These are phyloP conservation scores for Sweltsa coloradensis DNA, from an alignment of 1,140 invertebrate genomes.

Conservation along the genomic window DNA sequence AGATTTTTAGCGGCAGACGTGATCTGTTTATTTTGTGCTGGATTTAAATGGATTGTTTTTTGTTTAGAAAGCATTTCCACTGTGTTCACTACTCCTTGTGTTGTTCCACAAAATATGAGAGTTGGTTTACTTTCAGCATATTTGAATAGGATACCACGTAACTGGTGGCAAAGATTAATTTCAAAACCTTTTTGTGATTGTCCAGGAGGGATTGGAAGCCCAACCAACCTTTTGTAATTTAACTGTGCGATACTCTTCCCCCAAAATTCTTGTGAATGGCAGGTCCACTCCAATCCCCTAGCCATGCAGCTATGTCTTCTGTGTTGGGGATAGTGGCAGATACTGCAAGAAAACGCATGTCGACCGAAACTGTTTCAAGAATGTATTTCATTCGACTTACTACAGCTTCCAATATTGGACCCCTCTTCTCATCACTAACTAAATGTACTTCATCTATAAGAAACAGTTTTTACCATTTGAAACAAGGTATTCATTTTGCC, in stretches of 20 bases:
- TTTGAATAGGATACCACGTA: slow-evolving; percentile 50
- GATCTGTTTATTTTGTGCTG: slow-evolving; percentile 38
- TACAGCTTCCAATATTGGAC: slow-evolving; percentile 65
- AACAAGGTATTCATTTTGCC: slow-evolving; percentile 46
- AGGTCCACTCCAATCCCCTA: slow-evolving; percentile 31
- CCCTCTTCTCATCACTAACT: slow-evolving; percentile 52
- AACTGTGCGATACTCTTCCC: slow-evolving; percentile 57
- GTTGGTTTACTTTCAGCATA: slow-evolving; percentile 62
- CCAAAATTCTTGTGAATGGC: slow-evolving; percentile 17
- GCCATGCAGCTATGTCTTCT: slow-evolving; percentile 61
- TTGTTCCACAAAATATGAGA: slow-evolving; percentile 64
- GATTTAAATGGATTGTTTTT: slow-evolving; percentile 38
- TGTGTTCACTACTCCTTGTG: slow-evolving; percentile 57
- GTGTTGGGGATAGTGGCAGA: slow-evolving; percentile 71
- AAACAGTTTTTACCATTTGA: slow-evolving; percentile 50
- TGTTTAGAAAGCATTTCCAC: slow-evolving; percentile 45
- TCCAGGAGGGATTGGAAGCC: slow-evolving; percentile 43
- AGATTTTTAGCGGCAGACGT: slow-evolving; percentile 34
- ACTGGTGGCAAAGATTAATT: slow-evolving; percentile 58
- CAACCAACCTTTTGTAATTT: slow-evolving; percentile 51
- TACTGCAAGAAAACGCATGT: slow-evolving; percentile 56
- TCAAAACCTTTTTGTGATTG: slow-evolving; percentile 61
- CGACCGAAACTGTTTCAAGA: too few species aligned
- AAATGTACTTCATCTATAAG: slow-evolving; percentile 76
- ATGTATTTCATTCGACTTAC: slow-evolving; percentile 60